Conservation (phyloP, 2,797 vertebrate genomes). For the Ambastaia sidthimunki region DNA sequence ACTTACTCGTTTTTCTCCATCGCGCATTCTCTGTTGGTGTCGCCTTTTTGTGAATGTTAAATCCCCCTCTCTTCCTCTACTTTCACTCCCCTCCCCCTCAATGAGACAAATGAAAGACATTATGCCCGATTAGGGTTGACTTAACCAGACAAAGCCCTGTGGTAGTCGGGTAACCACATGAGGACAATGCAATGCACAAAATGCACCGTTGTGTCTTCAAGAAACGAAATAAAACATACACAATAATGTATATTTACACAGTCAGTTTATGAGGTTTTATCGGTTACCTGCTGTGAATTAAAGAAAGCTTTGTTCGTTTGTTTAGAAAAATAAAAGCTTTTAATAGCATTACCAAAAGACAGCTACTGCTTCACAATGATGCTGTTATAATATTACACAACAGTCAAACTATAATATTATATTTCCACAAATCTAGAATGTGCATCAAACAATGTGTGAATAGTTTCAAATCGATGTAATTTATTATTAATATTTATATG, state of each 20-base stretch:
- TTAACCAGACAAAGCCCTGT: slow-evolving; percentile 60
- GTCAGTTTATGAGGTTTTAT: neutral
- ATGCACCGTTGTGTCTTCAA: slow-evolving; percentile 14
- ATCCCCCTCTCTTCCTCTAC: slow-evolving; percentile 81
- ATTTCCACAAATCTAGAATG: too few species aligned
- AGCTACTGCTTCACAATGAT: too few species aligned
- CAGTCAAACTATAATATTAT: too few species aligned
- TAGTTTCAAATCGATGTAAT: too few species aligned
- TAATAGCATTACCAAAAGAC: neutral
- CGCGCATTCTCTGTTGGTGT: slow-evolving; percentile 79
- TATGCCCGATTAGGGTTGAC: slow-evolving; percentile 76
- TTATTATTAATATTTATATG: too few species aligned
- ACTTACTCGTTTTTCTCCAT: slow-evolving; percentile 90
- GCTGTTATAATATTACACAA: too few species aligned
- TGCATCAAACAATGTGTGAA: too few species aligned
- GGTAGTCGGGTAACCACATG: slow-evolving; percentile 61
- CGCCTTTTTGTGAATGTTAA: slow-evolving; percentile 78
- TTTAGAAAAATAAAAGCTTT: neutral
- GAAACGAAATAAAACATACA: neutral
- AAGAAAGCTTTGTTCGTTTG: slow-evolving; percentile 4
- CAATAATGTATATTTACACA: neutral
- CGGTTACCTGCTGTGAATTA: neutral
- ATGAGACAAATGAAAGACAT: slow-evolving; percentile 83
- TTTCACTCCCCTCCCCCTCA: slow-evolving; percentile 84
- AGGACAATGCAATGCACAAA: neutral